These are phyloP conservation scores for Goniozus legneri DNA, from an alignment of 1,140 invertebrate species.

Conservation along the genomic window DNA sequence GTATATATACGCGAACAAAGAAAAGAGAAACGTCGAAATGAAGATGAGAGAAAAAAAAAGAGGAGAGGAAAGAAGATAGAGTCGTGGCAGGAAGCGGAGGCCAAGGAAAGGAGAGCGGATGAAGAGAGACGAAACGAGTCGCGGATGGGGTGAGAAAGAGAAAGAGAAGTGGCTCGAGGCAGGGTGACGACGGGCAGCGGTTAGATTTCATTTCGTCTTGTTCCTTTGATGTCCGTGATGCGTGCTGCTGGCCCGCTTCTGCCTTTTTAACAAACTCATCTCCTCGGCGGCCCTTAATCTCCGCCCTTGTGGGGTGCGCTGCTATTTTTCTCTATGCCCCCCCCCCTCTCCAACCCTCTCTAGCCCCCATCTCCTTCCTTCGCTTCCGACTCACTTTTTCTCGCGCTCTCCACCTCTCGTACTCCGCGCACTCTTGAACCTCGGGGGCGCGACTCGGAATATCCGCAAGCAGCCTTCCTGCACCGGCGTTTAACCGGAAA, in stretches of 20 bases:
- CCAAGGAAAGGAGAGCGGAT: slow-evolving; percentile 23
- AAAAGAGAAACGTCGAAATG: slow-evolving; percentile 15
- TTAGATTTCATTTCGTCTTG: slow-evolving; percentile 56
- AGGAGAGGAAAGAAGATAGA: slow-evolving; percentile 17
- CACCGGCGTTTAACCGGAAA: too few relatives aligned
- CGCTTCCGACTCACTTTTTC: too few relatives aligned
- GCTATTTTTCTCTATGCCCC: slow-evolving; percentile 29
- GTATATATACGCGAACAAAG: background rate
- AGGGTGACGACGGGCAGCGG: slow-evolving; percentile 30
- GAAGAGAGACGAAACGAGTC: slow-evolving; percentile 18
- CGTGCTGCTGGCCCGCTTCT: slow-evolving; percentile 53
- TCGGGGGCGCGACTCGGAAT: background rate
- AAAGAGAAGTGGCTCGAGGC: slow-evolving; percentile 16
- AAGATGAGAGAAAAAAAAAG: slow-evolving; percentile 11
- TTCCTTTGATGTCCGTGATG: slow-evolving; percentile 55
- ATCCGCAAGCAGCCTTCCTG: too few relatives aligned
- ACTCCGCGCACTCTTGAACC: background rate
- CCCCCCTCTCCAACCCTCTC: slow-evolving; percentile 32
- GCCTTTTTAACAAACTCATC: slow-evolving; percentile 56
- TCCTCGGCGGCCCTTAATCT: slow-evolving; percentile 53
- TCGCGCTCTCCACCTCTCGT: too few relatives aligned
- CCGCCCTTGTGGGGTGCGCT: slow-evolving; percentile 39
- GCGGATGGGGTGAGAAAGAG: slow-evolving; percentile 10
- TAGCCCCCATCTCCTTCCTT: slow-evolving; percentile 14
- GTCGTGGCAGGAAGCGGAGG: slow-evolving; percentile 16